Percentiles rank a stretch among this genome's conserved stretches.
phyloP scores from a whole-genome alignment of 37 sponge, comb jelly and placozoan species.

The Beroe ovata region DNA sequence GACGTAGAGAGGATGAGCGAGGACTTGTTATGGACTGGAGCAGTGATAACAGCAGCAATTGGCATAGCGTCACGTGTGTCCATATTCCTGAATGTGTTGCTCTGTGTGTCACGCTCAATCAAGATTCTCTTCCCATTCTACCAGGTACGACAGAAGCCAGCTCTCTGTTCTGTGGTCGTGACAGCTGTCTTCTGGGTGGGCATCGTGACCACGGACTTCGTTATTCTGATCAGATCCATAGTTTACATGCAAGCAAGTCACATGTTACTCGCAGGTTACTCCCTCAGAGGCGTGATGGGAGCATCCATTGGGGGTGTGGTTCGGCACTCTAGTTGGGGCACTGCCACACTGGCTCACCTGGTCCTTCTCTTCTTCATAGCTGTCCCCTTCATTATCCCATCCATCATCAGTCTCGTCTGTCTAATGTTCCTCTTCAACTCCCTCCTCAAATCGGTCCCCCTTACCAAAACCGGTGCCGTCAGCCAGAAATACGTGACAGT shows the following conservation, averaged over 20 bases:
- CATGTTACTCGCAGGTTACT: neutral
- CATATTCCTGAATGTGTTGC: neutral
- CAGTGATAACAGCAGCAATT: neutral
- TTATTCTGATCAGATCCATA: neutral
- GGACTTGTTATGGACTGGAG: neutral
- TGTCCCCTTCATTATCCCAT: neutral
- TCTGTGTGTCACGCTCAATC: neutral
- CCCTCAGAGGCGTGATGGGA: neutral
- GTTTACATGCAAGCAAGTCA: neutral
- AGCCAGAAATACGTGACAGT: neutral
- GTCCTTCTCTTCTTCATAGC: neutral
- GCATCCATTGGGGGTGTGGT: neutral
- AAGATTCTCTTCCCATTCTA: neutral
- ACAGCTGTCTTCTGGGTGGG: neutral
- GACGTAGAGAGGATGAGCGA: neutral
- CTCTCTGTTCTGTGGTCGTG: neutral
- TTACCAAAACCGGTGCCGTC: neutral
- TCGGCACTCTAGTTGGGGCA: no score
- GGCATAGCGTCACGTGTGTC: neutral
- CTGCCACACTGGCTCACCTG: no score
- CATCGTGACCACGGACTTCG: neutral
- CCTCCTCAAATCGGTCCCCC: neutral
- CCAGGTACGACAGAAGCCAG: neutral
- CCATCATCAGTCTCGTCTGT: neutral
- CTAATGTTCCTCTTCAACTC: neutral